These are phyloP conservation scores for Amphibalanus amphitrite DNA, from an alignment of 1,140 invertebrate species.

Conservation along the genomic window DNA sequence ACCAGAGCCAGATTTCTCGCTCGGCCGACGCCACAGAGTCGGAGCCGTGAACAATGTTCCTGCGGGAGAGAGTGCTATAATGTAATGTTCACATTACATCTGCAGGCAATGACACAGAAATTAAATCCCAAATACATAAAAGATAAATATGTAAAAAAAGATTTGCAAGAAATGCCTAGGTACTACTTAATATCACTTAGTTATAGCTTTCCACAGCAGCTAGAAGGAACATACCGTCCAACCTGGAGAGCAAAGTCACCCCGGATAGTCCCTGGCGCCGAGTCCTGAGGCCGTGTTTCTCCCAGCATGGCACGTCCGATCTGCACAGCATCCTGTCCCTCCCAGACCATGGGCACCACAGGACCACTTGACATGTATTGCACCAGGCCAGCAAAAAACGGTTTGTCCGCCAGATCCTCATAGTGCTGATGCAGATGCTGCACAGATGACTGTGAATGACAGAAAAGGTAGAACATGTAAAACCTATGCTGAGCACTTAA, in stretches of 20 bases:
- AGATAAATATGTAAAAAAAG: too few relatives aligned
- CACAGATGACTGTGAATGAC: conserved; percentile 39
- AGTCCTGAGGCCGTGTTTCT: conserved; percentile 86
- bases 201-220: too few relatives aligned
- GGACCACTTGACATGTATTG: conserved; percentile 96
- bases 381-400: conserved; percentile 86
- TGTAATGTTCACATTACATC: too few relatives aligned
- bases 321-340: conserved; percentile 86
- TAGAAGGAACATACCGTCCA: conserved; percentile 40
- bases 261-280: conserved; percentile 80
- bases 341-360: conserved; percentile 95
- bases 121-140: too few relatives aligned
- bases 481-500: too few relatives aligned
- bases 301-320: conserved; percentile 88
- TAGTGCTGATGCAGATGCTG: conserved; percentile 76
- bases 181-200: too few relatives aligned
- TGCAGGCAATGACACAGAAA: too few relatives aligned
- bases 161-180: too few relatives aligned
- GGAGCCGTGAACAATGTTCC: conserved; percentile 93
- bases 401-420: conserved; percentile 61
- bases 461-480: neutral
- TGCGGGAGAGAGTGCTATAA: too few relatives aligned
- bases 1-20: conserved; percentile 93
- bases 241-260: conserved; percentile 91
- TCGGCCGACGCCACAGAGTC: conserved; percentile 92